Conservation (phyloP, 2,797 vertebrate species). For the Pteronotus mesoamericanus region DNA sequence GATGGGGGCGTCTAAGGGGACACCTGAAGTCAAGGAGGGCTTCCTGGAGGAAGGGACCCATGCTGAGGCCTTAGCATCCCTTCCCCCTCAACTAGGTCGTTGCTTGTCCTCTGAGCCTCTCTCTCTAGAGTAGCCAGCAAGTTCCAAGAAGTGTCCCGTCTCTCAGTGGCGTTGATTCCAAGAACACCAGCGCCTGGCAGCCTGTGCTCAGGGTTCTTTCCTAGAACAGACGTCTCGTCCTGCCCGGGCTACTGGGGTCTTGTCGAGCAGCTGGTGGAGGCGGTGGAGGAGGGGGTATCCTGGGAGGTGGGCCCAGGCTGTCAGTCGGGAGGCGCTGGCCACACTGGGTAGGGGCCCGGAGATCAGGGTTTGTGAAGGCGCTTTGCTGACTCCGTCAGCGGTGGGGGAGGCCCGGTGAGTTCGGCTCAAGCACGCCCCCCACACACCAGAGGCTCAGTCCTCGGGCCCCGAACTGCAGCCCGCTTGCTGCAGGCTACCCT, state of each 20-base stretch:
- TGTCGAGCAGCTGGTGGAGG: background rate
- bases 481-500: background rate
- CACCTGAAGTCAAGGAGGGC: constrained; percentile 1
- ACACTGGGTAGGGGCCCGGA: background rate
- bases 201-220: constrained; percentile 74
- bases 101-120: constrained; percentile 2
- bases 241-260: background rate
- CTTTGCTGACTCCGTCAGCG: background rate
- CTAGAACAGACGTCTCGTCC: constrained; percentile 67
- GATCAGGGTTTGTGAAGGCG: background rate
- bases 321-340: background rate
- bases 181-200: constrained; percentile 76
- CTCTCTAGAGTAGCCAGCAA: constrained; percentile 15
- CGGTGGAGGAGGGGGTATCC: background rate
- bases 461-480: background rate
- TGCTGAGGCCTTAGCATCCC: background rate
- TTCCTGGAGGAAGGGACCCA: background rate
- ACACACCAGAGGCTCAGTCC: background rate
- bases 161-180: constrained; percentile 68
- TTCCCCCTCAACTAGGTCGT: background rate
- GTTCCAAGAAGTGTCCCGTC: constrained; percentile 80
- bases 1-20: background rate
- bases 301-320: background rate
- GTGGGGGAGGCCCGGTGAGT: background rate
- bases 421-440: background rate